Percentiles rank a stretch among this genome's conserved stretches.
Conservation (phyloP, 2,888 invertebrate genomes). For the Heteropelma amictum region DNA sequence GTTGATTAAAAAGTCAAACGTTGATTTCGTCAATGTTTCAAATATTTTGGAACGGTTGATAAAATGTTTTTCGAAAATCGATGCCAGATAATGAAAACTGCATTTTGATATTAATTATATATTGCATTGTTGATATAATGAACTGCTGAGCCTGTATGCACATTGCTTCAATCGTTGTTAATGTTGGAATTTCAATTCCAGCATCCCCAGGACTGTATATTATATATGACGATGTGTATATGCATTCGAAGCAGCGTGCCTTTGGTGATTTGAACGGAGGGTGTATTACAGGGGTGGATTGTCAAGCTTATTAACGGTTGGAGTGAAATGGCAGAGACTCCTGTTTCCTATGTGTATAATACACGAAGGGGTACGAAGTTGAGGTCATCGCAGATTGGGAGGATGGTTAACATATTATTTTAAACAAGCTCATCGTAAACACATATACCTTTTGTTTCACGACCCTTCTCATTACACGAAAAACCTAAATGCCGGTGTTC, state of each 20-base stretch:
- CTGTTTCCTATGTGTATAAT: neutral
- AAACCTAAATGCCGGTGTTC: neutral
- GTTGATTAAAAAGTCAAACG: too few relatives aligned
- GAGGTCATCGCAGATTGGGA: constrained; percentile 36
- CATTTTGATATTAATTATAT: neutral
- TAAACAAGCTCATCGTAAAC: constrained; percentile 30
- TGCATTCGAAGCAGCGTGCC: constrained; percentile 17
- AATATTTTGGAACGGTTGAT: neutral
- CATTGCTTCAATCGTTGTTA: constrained; percentile 60
- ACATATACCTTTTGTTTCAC: constrained; percentile 7
- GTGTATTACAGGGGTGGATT: constrained; percentile 64
- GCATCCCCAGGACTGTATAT: constrained; percentile 43
- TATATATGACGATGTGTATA: constrained; percentile 29
- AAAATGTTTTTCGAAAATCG: neutral
- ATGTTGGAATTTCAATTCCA: constrained; percentile 60
- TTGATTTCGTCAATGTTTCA: neutral
- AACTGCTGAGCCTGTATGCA: constrained; percentile 29
- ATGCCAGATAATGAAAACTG: neutral
- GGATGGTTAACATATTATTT: neutral
- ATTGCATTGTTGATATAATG: constrained; percentile 21
- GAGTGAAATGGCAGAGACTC: constrained; percentile 30
- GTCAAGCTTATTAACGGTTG: constrained; percentile 71
- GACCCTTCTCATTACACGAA: constrained; percentile 8
- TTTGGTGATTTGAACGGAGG: constrained; percentile 49
- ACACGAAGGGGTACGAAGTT: constrained; percentile 38